These are phyloP conservation scores for Cinclus mexicanus DNA, from an alignment of 2,113 vertebrate species.

Conservation along the genomic window DNA sequence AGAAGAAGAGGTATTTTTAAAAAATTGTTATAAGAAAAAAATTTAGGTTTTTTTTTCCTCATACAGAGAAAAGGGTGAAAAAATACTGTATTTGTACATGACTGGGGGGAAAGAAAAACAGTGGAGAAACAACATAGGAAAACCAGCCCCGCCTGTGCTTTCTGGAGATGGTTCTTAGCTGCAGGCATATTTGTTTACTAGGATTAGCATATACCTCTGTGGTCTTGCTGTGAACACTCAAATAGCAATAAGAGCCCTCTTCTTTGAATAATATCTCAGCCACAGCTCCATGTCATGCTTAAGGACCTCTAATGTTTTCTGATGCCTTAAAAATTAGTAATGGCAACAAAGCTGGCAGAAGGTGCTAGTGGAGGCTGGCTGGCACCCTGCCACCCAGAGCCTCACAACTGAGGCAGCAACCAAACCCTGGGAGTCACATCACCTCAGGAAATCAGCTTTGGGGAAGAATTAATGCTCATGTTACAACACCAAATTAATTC, in stretches of 20 bases:
- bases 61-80: background rate
- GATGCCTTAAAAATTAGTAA: background rate
- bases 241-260: background rate
- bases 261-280: background rate
- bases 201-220: background rate
- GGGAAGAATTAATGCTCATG: background rate
- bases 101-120: background rate
- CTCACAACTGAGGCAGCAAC: background rate
- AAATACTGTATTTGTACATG: background rate
- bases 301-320: background rate
- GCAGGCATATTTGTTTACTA: background rate
- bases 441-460: background rate
- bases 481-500: background rate
- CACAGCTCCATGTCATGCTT: background rate
- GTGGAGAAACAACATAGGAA: rapidly evolving
- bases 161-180: background rate
- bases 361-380: background rate
- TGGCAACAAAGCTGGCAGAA: background rate
- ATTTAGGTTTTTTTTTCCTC: rapidly evolving
- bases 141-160: background rate
- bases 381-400: background rate
- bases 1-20: background rate
- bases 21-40: background rate
- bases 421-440: background rate
- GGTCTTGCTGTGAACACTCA: background rate